Evolutionary conservation across 2,113 vertebrate species (phyloP).

Genomic region (Manacus vitellinus): DNA sequence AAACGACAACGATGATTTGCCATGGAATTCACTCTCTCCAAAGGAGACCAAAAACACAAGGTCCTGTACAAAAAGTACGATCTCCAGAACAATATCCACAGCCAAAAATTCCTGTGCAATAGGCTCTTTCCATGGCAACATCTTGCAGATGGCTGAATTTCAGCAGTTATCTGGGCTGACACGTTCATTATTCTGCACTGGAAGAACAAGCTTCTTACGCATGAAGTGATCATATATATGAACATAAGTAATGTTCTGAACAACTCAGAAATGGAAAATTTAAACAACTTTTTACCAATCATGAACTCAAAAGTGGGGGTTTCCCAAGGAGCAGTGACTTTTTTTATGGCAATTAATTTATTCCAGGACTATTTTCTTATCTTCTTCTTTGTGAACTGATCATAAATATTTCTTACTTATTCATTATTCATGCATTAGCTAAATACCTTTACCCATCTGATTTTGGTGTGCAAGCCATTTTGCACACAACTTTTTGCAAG

Average conservation of each 20-base stretch:
- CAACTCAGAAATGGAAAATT: not conserved
- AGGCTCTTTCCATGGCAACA: not conserved
- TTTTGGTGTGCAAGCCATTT: not conserved
- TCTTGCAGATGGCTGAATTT: conserved; percentile 22
- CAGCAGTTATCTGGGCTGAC: not conserved
- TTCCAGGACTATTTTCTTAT: not conserved
- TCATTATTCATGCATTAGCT: not conserved
- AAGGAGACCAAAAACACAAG: not conserved
- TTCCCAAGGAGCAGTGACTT: not conserved
- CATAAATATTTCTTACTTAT: not conserved
- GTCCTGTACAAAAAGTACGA: not conserved
- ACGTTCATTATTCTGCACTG: not conserved
- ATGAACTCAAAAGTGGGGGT: not conserved
- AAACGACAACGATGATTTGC: not conserved
- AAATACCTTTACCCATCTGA: not conserved
- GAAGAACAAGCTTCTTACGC: not conserved
- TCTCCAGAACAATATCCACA: not conserved
- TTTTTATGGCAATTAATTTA: not conserved
- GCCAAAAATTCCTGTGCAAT: not conserved
- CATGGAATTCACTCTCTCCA: not conserved
- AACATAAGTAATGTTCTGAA: not conserved
- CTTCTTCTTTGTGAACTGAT: not conserved
- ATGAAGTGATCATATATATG: not conserved
- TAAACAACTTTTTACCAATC: not conserved
- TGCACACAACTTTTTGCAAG: not conserved